phyloP scores from a whole-genome alignment of 2,797 vertebrate genomes.

The Sebastes cheni region DNA sequence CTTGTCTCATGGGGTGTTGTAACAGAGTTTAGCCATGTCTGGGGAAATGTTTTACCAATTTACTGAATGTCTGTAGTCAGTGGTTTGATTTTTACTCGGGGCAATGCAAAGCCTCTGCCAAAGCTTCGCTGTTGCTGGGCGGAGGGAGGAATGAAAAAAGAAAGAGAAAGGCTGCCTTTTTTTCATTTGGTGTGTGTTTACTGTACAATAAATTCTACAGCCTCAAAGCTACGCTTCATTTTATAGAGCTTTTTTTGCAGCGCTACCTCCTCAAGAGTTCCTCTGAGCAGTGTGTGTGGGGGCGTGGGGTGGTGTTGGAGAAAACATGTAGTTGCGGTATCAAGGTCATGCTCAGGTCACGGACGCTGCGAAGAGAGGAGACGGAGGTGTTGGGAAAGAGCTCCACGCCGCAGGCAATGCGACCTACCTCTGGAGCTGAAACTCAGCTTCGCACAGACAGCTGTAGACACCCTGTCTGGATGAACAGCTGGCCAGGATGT shows the following conservation, averaged over 20 bases:
- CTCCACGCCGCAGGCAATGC: conserved; percentile 36
- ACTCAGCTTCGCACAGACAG: conserved; percentile 56
- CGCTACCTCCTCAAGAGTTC: conserved; percentile 10
- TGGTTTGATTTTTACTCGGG: conserved; percentile 60
- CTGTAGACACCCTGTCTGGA: conserved; percentile 75
- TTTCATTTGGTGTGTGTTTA: conserved; percentile 32
- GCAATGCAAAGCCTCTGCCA: conserved; percentile 55
- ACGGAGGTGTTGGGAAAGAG: conserved; percentile 67
- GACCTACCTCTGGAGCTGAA: conserved; percentile 51
- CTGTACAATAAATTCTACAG: conserved; percentile 45
- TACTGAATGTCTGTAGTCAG: conserved; percentile 66
- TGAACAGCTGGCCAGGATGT: conserved; percentile 77
- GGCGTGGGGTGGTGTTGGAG: conserved; percentile 33
- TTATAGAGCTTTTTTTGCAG: conserved; percentile 26
- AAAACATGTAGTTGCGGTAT: conserved; percentile 44
- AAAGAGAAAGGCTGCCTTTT: conserved; percentile 22
- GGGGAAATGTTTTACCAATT: conserved; percentile 59
- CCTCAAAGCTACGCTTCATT: conserved; percentile 40
- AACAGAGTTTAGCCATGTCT: conserved; percentile 63
- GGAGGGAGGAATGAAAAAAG: conserved; percentile 32
- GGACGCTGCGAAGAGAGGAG: conserved; percentile 59
- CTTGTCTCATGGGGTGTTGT: conserved; percentile 63
- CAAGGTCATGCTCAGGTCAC: conserved; percentile 54
- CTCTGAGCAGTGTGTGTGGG: not conserved
- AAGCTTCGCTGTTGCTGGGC: conserved; percentile 55